A percentile compares a stretch with the other conserved stretches of the same genome.
phyloP scores from a whole-genome alignment of 2,113 vertebrate genomes.

The Notarius quadriscutis region DNA sequence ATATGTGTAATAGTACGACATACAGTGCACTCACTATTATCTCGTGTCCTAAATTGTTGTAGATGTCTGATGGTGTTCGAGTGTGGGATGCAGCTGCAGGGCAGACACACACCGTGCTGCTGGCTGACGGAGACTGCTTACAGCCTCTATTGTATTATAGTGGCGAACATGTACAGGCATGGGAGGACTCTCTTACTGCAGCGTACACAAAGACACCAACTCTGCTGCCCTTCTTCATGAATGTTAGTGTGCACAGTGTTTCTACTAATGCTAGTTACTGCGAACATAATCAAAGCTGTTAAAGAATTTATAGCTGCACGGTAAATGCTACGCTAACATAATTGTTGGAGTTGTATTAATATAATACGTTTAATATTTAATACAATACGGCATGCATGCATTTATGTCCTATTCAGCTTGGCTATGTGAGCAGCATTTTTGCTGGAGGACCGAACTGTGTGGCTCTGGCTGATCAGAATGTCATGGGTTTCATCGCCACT shows the following conservation, averaged over 20 bases:
- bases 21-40: not conserved
- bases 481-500: constrained; percentile 89
- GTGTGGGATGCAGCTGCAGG: constrained; percentile 88
- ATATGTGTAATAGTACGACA: not conserved
- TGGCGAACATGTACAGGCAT: constrained; percentile 74
- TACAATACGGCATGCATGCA: not conserved
- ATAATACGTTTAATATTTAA: not conserved
- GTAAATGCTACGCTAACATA: not conserved
- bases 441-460: constrained; percentile 83
- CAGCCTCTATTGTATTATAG: constrained; percentile 89
- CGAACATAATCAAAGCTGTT: not conserved
- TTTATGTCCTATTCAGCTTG: constrained; percentile 73
- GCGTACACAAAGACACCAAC: constrained; percentile 73
- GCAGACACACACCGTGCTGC: constrained; percentile 85
- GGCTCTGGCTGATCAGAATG: constrained; percentile 83
- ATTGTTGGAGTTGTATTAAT: not conserved
- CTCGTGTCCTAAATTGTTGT: constrained; percentile 15
- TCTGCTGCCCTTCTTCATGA: constrained; percentile 79
- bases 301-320: not conserved
- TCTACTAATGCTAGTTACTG: not conserved
- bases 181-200: constrained; percentile 58
- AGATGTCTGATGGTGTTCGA: constrained; percentile 80
- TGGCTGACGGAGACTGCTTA: constrained; percentile 85
- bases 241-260: constrained; percentile 72
- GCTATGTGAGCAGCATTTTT: constrained; percentile 84